Percentiles rank a stretch among this genome's conserved stretches.
Conservation (phyloP, 2,113 vertebrate genomes). For the Phalacrocorax carbo region DNA sequence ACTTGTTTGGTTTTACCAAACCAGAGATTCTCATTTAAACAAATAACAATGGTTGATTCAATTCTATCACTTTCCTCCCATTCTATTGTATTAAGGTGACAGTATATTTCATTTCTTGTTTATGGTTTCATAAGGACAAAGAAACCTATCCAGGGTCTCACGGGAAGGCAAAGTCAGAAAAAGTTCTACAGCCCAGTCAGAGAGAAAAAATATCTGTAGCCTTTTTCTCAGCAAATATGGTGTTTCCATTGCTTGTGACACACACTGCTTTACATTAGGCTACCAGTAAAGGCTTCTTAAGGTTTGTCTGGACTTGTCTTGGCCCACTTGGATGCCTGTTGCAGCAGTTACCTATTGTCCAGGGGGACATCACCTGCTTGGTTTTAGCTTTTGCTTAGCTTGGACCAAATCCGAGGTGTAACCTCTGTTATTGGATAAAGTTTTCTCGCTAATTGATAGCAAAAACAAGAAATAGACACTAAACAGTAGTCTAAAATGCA, state of each 20-base stretch:
- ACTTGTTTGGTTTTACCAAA: neutral
- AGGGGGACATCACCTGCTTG: neutral
- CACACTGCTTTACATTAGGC: neutral
- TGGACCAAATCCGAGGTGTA: neutral
- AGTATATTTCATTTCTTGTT: neutral
- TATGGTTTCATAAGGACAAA: neutral
- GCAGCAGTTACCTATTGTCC: neutral
- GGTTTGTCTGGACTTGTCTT: neutral
- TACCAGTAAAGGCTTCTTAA: neutral
- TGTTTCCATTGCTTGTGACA: neutral
- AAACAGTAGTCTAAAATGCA: neutral
- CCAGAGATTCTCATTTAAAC: neutral
- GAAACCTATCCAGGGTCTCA: neutral
- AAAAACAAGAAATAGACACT: neutral
- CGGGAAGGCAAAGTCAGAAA: neutral
- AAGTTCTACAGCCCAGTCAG: neutral
- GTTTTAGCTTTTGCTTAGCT: neutral
- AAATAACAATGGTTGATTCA: neutral
- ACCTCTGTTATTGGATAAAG: neutral
- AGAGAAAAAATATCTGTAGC: neutral
- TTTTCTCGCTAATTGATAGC: neutral
- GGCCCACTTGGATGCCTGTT: neutral
- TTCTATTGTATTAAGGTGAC: neutral
- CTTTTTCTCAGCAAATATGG: neutral
- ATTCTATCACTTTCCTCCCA: neutral